Percentiles rank a stretch among this genome's conserved stretches.
These are phyloP conservation scores for Acanthaster planci DNA, from an alignment of 35 echinoderm and acorn worm species.

Conservation along the genomic window DNA sequence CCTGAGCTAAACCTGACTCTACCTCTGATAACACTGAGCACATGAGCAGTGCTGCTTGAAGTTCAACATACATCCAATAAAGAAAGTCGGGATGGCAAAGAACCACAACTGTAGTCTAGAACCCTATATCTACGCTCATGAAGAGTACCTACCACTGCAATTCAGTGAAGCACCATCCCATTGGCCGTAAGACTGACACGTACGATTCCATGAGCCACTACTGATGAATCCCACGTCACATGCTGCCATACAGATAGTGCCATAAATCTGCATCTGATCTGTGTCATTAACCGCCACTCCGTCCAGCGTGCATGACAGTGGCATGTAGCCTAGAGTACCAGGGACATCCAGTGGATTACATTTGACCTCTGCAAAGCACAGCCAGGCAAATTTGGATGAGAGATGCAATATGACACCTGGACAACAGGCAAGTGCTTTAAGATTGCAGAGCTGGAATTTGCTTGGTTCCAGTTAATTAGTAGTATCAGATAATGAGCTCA, in stretches of 20 bases:
- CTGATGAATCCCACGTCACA: slow-evolving; percentile 36
- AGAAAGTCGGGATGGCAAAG: too few species aligned
- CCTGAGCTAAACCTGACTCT: too few species aligned
- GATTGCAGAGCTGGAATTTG: too few species aligned
- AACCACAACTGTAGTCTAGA: too few species aligned
- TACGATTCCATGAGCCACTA: slow-evolving; percentile 4
- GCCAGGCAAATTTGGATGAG: not conserved
- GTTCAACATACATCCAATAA: too few species aligned
- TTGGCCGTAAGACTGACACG: slow-evolving; percentile 18
- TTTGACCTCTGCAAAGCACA: slow-evolving; percentile 5
- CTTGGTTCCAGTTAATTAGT: not conserved
- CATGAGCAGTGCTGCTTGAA: too few species aligned
- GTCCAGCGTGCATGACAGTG: not conserved
- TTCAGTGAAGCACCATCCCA: slow-evolving; percentile 35
- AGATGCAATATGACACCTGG: too few species aligned
- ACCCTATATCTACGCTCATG: too few species aligned
- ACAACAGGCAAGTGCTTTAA: too few species aligned
- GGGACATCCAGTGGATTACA: slow-evolving; percentile 35
- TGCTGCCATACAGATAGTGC: slow-evolving; percentile 3
- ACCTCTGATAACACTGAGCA: too few species aligned
- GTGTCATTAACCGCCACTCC: not conserved
- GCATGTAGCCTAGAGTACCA: not conserved
- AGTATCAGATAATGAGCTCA: too few species aligned
- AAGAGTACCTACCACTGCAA: slow-evolving; percentile 24
- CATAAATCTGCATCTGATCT: slow-evolving; percentile 17